A percentile compares a stretch with the other conserved stretches of the same genome.
Conservation (phyloP, 2,888 invertebrate genomes). For the Philonicus albiceps region DNA sequence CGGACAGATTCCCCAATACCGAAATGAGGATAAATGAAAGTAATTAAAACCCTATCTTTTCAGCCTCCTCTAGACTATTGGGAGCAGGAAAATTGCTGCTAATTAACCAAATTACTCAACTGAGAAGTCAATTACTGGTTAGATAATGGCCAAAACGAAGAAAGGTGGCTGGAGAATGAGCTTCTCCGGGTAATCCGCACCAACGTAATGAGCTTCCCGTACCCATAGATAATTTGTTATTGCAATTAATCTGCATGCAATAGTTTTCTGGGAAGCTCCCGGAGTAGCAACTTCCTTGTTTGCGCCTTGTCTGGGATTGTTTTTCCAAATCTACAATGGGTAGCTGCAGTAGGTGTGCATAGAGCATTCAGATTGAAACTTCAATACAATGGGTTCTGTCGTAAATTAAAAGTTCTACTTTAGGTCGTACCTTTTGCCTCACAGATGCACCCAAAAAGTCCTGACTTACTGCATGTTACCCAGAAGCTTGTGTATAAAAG, state of each 20-base stretch:
- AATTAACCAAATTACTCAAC: constrained; percentile 48
- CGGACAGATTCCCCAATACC: not conserved
- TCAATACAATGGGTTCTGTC: constrained; percentile 29
- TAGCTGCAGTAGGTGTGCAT: not conserved
- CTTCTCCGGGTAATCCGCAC: constrained; percentile 42
- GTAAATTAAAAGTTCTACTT: constrained; percentile 39
- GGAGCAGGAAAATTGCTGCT: constrained; percentile 45
- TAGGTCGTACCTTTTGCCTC: constrained; percentile 11
- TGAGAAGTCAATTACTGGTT: constrained; percentile 46
- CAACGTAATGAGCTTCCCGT: constrained; percentile 42
- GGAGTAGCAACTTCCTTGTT: not conserved
- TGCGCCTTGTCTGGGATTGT: not conserved
- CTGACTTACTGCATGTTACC: not conserved
- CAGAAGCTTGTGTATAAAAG: not conserved
- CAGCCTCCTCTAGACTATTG: constrained; percentile 33
- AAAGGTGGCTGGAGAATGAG: not conserved
- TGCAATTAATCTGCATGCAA: constrained; percentile 44
- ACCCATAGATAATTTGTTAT: constrained; percentile 40
- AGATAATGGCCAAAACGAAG: constrained; percentile 15
- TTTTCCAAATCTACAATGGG: not conserved
- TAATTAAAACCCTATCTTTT: constrained; percentile 43
- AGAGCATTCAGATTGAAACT: constrained; percentile 23
- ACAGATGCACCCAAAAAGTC: not conserved
- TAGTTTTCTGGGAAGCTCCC: not conserved
- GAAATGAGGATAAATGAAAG: constrained; percentile 38